Percentiles rank a stretch among this genome's conserved stretches.
These are phyloP conservation scores for Crocodylus rhombifer DNA, from an alignment of 2,797 vertebrate genomes.

Conservation along the genomic window DNA sequence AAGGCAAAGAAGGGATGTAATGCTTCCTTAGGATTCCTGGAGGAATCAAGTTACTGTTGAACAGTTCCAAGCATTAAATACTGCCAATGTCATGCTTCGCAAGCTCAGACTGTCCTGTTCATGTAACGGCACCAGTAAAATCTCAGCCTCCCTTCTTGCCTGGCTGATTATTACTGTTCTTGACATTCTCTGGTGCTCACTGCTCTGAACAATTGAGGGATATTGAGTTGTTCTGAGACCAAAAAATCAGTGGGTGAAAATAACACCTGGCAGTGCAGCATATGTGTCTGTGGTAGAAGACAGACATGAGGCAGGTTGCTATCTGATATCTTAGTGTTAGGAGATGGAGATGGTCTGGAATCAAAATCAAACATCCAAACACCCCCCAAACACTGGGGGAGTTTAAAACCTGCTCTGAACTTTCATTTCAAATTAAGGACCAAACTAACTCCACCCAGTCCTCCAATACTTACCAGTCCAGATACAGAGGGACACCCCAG, in stretches of 20 bases:
- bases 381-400: neutral
- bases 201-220: conserved; percentile 77
- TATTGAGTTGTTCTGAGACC: conserved; percentile 55
- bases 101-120: conserved; percentile 19
- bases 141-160: conserved; percentile 33
- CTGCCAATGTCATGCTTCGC: conserved; percentile 22
- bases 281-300: conserved; percentile 48
- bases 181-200: conserved; percentile 64
- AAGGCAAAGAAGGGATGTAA: neutral
- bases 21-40: neutral
- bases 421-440: neutral
- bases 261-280: conserved; percentile 50
- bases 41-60: conserved; percentile 31
- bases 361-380: neutral
- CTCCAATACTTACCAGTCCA: neutral
- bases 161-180: conserved; percentile 63
- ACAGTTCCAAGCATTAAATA: conserved; percentile 48
- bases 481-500: neutral
- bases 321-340: neutral
- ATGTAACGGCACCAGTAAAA: conserved; percentile 46
- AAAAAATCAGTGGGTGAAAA: conserved; percentile 49
- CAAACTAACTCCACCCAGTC: neutral
- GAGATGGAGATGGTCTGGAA: neutral
- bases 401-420: neutral
- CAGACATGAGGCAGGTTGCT: conserved; percentile 13